Evolutionary conservation across 2,797 vertebrate species (phyloP), one percentile per base, ranked within the genome.

Genomic region (Threskiornis aethiopicus): DNA sequence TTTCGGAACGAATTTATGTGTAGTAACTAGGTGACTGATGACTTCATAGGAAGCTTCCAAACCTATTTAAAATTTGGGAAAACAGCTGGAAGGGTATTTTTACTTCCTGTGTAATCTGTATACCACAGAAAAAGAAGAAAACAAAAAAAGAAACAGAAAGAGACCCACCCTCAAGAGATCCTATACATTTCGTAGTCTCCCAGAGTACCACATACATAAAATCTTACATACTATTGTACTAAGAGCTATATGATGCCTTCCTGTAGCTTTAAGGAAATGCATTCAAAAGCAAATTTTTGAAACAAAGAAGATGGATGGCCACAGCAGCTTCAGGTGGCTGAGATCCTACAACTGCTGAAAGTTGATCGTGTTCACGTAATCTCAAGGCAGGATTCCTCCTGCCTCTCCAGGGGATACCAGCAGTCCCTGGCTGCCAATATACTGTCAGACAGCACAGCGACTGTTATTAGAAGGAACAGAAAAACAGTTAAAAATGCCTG

Each of bases 1-100:
- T 90, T 95, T 92, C 96, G 73, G 75, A 90, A 86, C n/a, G 55
- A 59, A 76, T 93, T 96, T 96, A 57, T 80, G 44, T 87, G 72
- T 55, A 96, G 62, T 79, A 90, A 96, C 77, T 87, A 84, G 75
- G 77, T 95, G 93, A 96, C 86, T 55, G 62, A 87, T 97, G 71
- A 95, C 87, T 94, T 94, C 94, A 95, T 39, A 72, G 72, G 54
- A 97, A 83, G 35, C 52, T 82, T 79, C 44, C 55, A 94, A 92
- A 75, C 31, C 44, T 71, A 57, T 75, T 94, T 79, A 87, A 87
- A 81, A 94, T 79, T 91, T 89, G 80, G 31, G 71, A 46, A 96
- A 96, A 93, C 85, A 93, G 47, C 19, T 94, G 77, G 69, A 87
- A 31, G 25, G 29, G 18, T 61, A 61, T 69, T 93, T 87, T 91